Conservation (phyloP, 2,113 vertebrate genomes). For the Misgurnus anguillicaudatus region DNA sequence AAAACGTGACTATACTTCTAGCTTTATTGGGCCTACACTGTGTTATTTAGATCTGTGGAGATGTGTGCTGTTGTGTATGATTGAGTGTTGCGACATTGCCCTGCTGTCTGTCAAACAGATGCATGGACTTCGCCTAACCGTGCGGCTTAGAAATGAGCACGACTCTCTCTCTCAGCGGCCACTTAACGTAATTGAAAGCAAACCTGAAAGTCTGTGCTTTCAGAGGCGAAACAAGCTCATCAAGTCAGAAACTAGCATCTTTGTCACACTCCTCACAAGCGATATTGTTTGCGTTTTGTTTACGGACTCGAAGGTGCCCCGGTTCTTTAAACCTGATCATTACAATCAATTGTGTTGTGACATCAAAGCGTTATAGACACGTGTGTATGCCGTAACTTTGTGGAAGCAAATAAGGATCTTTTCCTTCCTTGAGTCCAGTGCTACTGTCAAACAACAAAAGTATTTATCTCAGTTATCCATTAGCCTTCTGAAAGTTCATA, state of each 20-base stretch:
- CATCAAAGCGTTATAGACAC: constrained; percentile 16
- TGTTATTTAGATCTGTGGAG: background rate
- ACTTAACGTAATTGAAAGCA: constrained; percentile 45
- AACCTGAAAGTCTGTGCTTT: constrained; percentile 10
- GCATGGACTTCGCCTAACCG: background rate
- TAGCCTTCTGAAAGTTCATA: too few species aligned
- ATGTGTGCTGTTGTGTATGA: background rate
- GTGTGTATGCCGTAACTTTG: background rate
- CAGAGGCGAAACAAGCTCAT: constrained; percentile 8
- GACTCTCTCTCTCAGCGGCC: background rate
- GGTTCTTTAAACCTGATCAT: constrained; percentile 12
- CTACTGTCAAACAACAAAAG: background rate
- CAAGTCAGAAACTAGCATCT: background rate
- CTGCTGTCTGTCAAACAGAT: constrained; percentile 22
- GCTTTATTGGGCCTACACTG: background rate
- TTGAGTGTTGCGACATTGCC: background rate
- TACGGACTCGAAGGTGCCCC: constrained; percentile 11
- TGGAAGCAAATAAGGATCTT: constrained; percentile 23
- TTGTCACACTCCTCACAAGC: background rate
- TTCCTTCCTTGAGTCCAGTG: background rate
- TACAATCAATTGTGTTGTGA: constrained; percentile 6
- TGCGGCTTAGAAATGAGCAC: constrained; percentile 4
- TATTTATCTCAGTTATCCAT: too few species aligned
- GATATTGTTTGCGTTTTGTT: constrained; percentile 5
- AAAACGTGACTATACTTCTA: too few species aligned